Percentiles rank a stretch among this genome's conserved stretches.
Evolutionary conservation across 2,888 invertebrate species (phyloP).

Genomic region (Phoenoteleia sp.): DNA sequence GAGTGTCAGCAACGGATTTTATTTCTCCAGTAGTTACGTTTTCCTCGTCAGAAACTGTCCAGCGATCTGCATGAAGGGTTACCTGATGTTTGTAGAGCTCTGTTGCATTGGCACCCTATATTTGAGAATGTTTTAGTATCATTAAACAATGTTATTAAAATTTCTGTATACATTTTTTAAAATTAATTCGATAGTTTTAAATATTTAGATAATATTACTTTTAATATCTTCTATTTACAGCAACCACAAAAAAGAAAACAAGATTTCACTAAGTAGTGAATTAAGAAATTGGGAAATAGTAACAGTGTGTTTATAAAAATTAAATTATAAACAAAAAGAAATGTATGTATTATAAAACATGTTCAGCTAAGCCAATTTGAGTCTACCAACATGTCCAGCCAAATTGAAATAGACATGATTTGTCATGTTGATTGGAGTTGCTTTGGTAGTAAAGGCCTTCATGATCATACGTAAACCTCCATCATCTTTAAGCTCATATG

Average conservation of each 20-base stretch:
- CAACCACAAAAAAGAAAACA: too few species aligned
- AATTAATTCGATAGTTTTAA: too few species aligned
- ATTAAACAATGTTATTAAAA: too few species aligned
- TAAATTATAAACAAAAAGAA: not conserved
- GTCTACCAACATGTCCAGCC: constrained; percentile 88
- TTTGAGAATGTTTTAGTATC: too few species aligned
- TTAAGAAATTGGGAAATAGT: too few species aligned
- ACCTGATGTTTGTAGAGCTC: constrained; percentile 91
- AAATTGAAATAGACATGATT: constrained; percentile 97
- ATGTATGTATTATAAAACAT: constrained; percentile 29
- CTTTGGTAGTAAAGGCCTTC: constrained; percentile 91
- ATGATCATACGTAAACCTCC: constrained; percentile 93
- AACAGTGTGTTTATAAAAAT: too few species aligned
- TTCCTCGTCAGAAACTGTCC: constrained; percentile 91
- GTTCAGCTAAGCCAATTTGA: constrained; percentile 43
- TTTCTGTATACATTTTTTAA: too few species aligned
- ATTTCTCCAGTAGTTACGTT: constrained; percentile 93
- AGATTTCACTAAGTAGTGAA: too few species aligned
- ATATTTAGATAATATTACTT: too few species aligned
- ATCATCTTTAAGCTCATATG: constrained; percentile 91
- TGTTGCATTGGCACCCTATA: constrained; percentile 89
- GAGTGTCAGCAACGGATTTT: constrained; percentile 90
- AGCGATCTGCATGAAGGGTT: constrained; percentile 92
- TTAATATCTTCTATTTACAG: too few species aligned
- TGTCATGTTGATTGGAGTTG: constrained; percentile 95